Base-by-base conservation (phyloP, 2,888 invertebrate species). In the Megamerina dolium region DNA sequence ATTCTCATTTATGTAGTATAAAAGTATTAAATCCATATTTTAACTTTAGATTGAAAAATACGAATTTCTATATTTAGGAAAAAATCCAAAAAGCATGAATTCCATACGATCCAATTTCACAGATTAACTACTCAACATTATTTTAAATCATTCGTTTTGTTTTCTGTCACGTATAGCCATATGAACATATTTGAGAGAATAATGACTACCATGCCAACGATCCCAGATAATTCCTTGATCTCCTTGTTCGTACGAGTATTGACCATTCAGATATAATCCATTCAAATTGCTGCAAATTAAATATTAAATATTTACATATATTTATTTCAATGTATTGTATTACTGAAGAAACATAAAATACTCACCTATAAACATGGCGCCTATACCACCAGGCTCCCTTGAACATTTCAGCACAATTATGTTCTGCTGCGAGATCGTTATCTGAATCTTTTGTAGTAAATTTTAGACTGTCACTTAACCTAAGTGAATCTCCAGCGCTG, bases 311-410 rank as follows among this genome's bases (percentile, higher is more conserved):
- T 27, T 14, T 10, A 40, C 20, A 16, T 12, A 26, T 29, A 32
- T 18, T 14, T 19, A n/a, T n/a, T n/a, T n/a, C n/a, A n/a, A n/a
- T n/a, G n/a, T n/a, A n/a, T n/a, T n/a, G n/a, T n/a, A n/a, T 35
- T 35, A 5, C n/a, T 2, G 14, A 20, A 6, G 4, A n/a, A 1
- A 5, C 5, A 12, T 16, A 4, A 13, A 13, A 2, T 16, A 18
- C 33, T 23, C 20, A 78, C 79, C 78, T 78, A 51, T 77, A 77
- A 52, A 82, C 82, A 52, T 83, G 83, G 29, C 79, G 77, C 54
- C 77, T 79, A 62, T 82, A 83, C 84, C 84, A 84, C 84, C 84
- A 84, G 2, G 79, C 83, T 1, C 83, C 84, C 2, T 77, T 75
- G 51, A 82, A 82, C 41, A 78, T 76, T 30, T 70, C 63, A 0